Base-by-base conservation (phyloP, 1,140 invertebrate species). In the Cepaea nemoralis region DNA sequence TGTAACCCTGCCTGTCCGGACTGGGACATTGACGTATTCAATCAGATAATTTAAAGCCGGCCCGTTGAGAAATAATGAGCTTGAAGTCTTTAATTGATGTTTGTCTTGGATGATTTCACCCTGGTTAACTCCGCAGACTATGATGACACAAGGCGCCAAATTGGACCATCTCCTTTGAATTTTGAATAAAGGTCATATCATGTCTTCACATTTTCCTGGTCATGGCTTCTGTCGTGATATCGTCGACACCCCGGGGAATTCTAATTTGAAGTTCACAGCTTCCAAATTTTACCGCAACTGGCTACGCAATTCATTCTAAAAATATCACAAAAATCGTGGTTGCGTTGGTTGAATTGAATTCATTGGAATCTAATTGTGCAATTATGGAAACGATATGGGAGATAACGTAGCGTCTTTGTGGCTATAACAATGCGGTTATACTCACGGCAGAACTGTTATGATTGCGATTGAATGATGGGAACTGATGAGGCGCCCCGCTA, bases 41-140 rank as follows among this genome's bases (percentile, higher is more conserved):
- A 27, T 10, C 59, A 1, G 27, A 63, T 63, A 63, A 63, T 63
- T 63, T 63, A 31, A 63, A 63, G 59, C 59, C 22, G 8, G 16
- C 5, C n/a, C 3, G 16, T 63, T 10, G 59, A 63, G 5, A 63
- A 31, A 27, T 63, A 63, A 63, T 63, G 59, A 63, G 59, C 59
- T 63, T 27, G 59, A 63, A 63, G 59, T 63, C 59, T 31, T 63
- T 63, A 63, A 31, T 31, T 63, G 59, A 63, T 63, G 59, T 63
- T 63, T 63, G 59, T 19, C 27, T 63, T 27, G 59, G n/a, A 31
- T 31, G 59, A 31, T 63, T 63, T 63, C 27, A 31, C n/a, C 59
- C 5, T 27, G 59, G 59, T 63, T 16, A 63, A 5, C 16, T 63
- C n/a, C 5, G 6, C n/a, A 63, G 59, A 63, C n/a, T n/a, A n/a